Evolutionary conservation across 2,797 vertebrate species (phyloP).

Genomic region (Macrochelys suwanniensis): DNA sequence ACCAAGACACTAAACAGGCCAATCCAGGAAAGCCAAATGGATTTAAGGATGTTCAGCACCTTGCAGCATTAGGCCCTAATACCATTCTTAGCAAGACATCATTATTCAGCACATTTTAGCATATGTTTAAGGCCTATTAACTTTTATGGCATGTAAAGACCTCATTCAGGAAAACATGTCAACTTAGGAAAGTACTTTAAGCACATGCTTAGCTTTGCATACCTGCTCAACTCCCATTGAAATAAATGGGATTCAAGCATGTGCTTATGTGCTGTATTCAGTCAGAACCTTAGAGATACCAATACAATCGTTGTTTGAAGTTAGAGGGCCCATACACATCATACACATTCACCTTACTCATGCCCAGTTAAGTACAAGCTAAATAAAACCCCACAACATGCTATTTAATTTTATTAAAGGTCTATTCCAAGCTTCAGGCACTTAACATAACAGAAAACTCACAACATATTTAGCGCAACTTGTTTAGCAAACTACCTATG

Average conservation of each 20-base stretch:
- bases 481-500: background rate
- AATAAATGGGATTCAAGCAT: background rate
- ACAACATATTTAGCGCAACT: background rate
- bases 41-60: background rate
- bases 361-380: background rate
- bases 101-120: background rate
- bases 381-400: background rate
- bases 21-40: rapidly evolving
- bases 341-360: background rate
- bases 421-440: background rate
- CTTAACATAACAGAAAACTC: background rate
- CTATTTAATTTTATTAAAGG: constrained; percentile 1
- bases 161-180: background rate
- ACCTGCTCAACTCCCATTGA: background rate
- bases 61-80: background rate
- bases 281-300: background rate
- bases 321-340: background rate
- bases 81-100: background rate
- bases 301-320: background rate
- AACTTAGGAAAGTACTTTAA: background rate
- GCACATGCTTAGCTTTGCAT: background rate
- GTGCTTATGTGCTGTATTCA: background rate
- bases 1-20: background rate
- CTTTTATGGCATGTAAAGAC: background rate
- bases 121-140: background rate